A percentile compares a stretch with the other conserved stretches of the same genome.
Evolutionary conservation across 2,113 vertebrate genomes (phyloP).

Genomic region (Chrysochloris asiatica): DNA sequence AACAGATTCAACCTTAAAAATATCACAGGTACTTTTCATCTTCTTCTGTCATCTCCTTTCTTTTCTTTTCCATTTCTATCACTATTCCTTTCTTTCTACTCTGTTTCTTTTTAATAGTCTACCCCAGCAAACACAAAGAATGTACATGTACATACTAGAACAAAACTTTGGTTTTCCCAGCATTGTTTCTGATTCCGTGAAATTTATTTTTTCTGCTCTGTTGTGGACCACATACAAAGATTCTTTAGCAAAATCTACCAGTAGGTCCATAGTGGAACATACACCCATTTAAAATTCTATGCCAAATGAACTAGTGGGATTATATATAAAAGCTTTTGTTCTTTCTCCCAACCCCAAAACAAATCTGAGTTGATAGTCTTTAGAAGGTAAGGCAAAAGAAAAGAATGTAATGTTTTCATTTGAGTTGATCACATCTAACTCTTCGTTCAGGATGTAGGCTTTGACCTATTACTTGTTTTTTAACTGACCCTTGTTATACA

Average conservation of each 20-base stretch:
- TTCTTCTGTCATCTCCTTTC: not conserved
- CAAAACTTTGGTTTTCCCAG: not conserved
- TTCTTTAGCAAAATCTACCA: not conserved
- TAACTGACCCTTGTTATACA: slow-evolving; percentile 55
- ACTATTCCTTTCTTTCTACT: not conserved
- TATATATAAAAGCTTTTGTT: not conserved
- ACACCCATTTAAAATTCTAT: not conserved
- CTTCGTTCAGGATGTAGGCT: slow-evolving; percentile 48
- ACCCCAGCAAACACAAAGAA: not conserved
- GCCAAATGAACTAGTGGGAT: not conserved
- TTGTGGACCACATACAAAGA: not conserved
- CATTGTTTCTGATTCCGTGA: not conserved
- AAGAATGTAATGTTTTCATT: not conserved
- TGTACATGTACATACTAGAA: not conserved
- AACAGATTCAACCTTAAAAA: not conserved
- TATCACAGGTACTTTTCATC: not conserved
- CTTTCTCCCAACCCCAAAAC: not conserved
- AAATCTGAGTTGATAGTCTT: not conserved
- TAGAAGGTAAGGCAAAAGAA: slow-evolving; percentile 9
- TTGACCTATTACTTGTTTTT: slow-evolving; percentile 59
- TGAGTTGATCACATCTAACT: slow-evolving; percentile 25
- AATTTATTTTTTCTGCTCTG: not conserved
- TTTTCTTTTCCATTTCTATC: not conserved
- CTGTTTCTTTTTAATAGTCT: not conserved
- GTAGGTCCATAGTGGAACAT: not conserved